phyloP scores from a whole-genome alignment of 2,797 vertebrate species.

The Etheostoma nigrum region DNA sequence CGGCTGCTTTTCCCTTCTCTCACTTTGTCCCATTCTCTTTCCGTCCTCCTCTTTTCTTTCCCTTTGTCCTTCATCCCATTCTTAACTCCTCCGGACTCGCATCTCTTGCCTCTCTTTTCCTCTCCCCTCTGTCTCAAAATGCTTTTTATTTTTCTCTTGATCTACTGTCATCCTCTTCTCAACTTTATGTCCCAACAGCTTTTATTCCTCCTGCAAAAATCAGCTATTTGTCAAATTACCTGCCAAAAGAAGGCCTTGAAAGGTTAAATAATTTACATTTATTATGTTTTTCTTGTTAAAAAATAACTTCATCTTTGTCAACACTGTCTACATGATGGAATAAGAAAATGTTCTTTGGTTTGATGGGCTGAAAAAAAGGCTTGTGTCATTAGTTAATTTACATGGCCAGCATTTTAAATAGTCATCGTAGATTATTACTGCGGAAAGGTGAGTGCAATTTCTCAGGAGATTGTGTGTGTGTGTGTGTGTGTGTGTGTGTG shows the following conservation, averaged over 20 bases:
- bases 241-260: conserved; percentile 1
- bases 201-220: conserved; percentile 27
- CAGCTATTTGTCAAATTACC: conserved; percentile 37
- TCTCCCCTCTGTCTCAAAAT: background rate
- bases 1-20: background rate
- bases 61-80: conserved; percentile 16
- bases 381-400: conserved; percentile 48
- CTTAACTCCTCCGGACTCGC: background rate
- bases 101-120: background rate
- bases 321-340: conserved; percentile 1
- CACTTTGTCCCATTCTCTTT: conserved; percentile 10
- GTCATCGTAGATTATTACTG: conserved; percentile 33
- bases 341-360: conserved; percentile 24
- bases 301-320: conserved; percentile 2
- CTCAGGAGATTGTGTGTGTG: conserved; percentile 26
- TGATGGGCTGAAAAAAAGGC: conserved; percentile 30
- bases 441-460: conserved; percentile 52
- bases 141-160: background rate
- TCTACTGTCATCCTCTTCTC: conserved; percentile 9
- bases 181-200: conserved; percentile 19
- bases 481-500: conserved; percentile 13
- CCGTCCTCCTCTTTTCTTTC: background rate
- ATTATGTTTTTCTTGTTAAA: conserved; percentile 8
- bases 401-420: conserved; percentile 53
- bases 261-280: conserved; percentile 56